A percentile compares a stretch with the other conserved stretches of the same genome.
These are phyloP conservation scores for Rhyacichthys aspro DNA, from an alignment of 2,797 vertebrate species.

Conservation along the genomic window DNA sequence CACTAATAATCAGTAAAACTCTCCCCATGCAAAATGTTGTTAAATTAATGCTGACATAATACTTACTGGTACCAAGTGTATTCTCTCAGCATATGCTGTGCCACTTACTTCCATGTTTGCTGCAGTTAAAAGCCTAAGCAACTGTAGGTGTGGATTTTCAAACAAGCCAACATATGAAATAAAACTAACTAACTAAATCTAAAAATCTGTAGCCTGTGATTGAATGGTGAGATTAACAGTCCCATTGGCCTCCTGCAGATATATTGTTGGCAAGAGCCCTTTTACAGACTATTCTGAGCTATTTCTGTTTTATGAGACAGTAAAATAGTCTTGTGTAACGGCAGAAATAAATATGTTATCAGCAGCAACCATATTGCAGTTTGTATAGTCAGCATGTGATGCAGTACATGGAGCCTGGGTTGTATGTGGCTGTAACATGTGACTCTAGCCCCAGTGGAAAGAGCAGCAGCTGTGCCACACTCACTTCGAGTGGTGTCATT, in stretches of 20 bases:
- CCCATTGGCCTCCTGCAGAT: constrained; percentile 36
- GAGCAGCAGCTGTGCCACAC: constrained; percentile 3
- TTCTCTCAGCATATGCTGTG: too few relatives aligned
- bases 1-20: constrained; percentile 3
- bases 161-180: too few relatives aligned
- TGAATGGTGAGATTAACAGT: too few relatives aligned
- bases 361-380: not conserved
- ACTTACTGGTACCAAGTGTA: too few relatives aligned
- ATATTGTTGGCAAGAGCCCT: constrained; percentile 44
- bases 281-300: constrained; percentile 44
- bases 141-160: too few relatives aligned
- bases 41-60: too few relatives aligned
- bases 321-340: constrained; percentile 18
- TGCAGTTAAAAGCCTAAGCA: too few relatives aligned
- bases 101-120: too few relatives aligned
- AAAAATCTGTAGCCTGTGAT: too few relatives aligned
- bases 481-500: not conserved
- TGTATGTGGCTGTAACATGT: not conserved
- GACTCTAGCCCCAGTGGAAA: not conserved
- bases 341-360: constrained; percentile 10
- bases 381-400: constrained; percentile 1
- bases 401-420: constrained; percentile 9
- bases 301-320: constrained; percentile 34
- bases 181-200: too few relatives aligned
- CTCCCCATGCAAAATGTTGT: not conserved